Conservation (phyloP, 2,113 vertebrate genomes). For the Bungarus multicinctus region DNA sequence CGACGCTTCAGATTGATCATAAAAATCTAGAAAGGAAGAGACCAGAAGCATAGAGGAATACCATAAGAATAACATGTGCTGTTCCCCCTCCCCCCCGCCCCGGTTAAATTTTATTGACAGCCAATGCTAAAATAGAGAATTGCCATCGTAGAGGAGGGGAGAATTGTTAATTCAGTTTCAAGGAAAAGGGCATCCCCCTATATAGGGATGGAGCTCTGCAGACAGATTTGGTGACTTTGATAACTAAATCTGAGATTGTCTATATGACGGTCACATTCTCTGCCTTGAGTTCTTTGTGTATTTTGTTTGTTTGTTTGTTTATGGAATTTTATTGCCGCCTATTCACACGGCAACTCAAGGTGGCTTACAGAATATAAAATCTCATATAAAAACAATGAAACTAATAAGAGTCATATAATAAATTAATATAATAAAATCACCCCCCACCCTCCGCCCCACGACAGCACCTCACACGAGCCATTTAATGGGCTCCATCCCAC, state of each 20-base stretch:
- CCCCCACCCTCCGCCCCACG: no score
- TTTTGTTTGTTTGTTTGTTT: not conserved
- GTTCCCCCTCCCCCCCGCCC: accelerated
- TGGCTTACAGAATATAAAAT: no score
- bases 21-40: slow-evolving; percentile 76
- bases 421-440: no score
- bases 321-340: no score
- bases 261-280: not conserved
- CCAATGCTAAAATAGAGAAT: not conserved
- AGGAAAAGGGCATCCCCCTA: not conserved
- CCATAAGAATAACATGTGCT: not conserved
- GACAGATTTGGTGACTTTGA: not conserved
- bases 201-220: not conserved
- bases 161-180: not conserved
- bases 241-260: not conserved
- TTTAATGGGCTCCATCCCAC: no score
- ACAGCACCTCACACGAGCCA: no score
- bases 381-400: no score
- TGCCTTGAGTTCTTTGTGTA: not conserved
- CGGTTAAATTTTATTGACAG: not conserved
- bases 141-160: not conserved
- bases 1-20: slow-evolving; percentile 94
- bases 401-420: no score
- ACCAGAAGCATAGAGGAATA: not conserved
- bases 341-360: no score